Percentiles rank a stretch among this genome's conserved stretches.
These are phyloP conservation scores for Argyrosomus regius DNA, from an alignment of 2,797 vertebrate genomes.

Conservation along the genomic window DNA sequence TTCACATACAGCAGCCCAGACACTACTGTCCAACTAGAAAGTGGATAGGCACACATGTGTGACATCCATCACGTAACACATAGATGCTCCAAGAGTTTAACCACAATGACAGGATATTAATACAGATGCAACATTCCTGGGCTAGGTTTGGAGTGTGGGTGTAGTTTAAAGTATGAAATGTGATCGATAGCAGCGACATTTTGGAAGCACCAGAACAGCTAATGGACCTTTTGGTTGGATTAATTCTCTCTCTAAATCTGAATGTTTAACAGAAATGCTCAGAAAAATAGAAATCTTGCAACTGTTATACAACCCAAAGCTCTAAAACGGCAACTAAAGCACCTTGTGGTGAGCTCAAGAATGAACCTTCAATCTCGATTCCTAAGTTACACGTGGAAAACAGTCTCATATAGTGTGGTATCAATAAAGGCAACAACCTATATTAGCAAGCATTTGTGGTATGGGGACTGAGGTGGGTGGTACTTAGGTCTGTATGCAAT, in stretches of 20 bases:
- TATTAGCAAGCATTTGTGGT: not conserved
- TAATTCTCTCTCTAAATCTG: not conserved
- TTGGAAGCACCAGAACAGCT: not conserved
- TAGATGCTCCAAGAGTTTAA: no score
- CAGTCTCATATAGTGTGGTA: no score
- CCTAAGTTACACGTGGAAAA: not conserved
- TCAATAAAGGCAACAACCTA: not conserved
- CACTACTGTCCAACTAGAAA: slow-evolving; percentile 1
- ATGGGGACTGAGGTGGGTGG: not conserved
- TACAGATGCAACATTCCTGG: not conserved
- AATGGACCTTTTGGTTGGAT: no score
- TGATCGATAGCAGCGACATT: not conserved
- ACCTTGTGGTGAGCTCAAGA: not conserved
- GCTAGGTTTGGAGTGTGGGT: not conserved
- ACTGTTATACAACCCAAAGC: not conserved
- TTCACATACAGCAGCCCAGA: slow-evolving; percentile 32
- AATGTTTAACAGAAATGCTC: not conserved
- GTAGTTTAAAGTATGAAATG: not conserved
- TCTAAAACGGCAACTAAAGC: not conserved
- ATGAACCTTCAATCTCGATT: not conserved
- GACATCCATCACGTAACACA: not conserved
- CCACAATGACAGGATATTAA: not conserved
- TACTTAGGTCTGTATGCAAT: not conserved
- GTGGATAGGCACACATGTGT: not conserved
- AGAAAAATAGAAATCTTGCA: not conserved